A percentile compares a stretch with the other conserved stretches of the same genome.
Conservation (phyloP, 2,113 vertebrate species). For the Caretta caretta region DNA sequence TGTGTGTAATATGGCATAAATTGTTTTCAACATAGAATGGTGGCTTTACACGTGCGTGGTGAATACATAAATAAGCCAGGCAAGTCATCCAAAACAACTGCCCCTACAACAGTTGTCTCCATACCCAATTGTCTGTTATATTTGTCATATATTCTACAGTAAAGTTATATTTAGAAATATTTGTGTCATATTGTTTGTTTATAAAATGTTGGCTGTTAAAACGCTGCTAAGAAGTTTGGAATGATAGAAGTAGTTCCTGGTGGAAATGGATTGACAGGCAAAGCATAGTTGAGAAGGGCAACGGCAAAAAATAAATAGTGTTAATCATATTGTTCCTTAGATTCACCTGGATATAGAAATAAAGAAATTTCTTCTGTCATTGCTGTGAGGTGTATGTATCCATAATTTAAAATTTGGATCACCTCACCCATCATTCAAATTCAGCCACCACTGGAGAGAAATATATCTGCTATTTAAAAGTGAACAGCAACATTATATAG, state of each 20-base stretch:
- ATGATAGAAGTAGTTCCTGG: not conserved
- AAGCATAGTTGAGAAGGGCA: not conserved
- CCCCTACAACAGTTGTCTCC: not conserved
- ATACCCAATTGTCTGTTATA: not conserved
- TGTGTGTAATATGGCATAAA: not conserved
- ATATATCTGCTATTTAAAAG: not conserved
- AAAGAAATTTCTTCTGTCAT: not conserved
- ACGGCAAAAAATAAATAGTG: not conserved
- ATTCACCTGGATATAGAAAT: not conserved
- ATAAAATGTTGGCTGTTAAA: not conserved
- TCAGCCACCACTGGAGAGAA: not conserved
- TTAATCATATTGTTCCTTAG: not conserved
- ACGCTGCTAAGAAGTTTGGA: not conserved
- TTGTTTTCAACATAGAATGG: not conserved
- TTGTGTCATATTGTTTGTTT: not conserved
- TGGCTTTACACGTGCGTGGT: not conserved
- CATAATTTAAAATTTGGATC: not conserved
- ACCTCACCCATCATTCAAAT: not conserved
- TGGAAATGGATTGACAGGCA: not conserved
- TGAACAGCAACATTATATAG: not conserved
- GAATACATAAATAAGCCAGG: not conserved
- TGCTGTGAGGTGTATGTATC: not conserved
- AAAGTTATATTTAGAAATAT: not conserved
- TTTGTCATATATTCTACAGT: not conserved
- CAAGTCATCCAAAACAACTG: conserved; percentile 8